A percentile compares a stretch with the other conserved stretches of the same genome.
These are phyloP conservation scores for Tamandua tetradactyla DNA, from an alignment of 2,797 vertebrate species.

Conservation along the genomic window DNA sequence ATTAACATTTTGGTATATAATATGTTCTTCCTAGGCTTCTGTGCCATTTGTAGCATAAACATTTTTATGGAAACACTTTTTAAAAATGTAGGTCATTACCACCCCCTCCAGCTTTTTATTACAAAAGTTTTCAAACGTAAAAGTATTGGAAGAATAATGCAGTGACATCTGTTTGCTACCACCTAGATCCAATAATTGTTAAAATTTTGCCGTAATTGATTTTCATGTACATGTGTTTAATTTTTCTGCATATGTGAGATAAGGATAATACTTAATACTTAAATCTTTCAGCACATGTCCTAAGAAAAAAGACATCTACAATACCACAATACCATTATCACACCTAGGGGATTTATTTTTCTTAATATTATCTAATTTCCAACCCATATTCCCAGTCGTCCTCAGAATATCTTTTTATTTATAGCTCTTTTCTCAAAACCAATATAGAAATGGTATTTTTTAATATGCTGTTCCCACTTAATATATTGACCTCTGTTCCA, in stretches of 20 bases:
- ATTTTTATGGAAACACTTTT: not conserved
- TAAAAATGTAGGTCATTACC: not conserved
- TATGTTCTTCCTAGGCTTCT: conserved; percentile 27
- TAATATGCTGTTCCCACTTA: conserved; percentile 1
- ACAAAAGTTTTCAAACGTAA: conserved; percentile 29
- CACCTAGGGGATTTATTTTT: conserved; percentile 25
- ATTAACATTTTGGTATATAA: not conserved
- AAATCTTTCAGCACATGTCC: conserved; percentile 5
- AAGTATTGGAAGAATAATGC: conserved; percentile 24
- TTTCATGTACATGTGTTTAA: conserved; percentile 29
- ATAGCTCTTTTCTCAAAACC: not conserved
- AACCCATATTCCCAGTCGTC: not conserved
- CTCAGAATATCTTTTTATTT: not conserved
- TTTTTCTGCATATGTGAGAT: conserved; percentile 27
- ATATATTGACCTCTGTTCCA: not conserved
- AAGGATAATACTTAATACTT: not conserved
- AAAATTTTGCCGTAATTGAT: conserved; percentile 42
- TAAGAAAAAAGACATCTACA: not conserved
- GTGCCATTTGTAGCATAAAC: not conserved
- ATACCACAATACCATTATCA: conserved; percentile 10
- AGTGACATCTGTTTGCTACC: not conserved
- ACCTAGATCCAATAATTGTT: not conserved
- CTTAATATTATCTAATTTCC: not conserved
- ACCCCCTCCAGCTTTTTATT: not conserved
- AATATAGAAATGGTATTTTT: conserved; percentile 46